Evolutionary conservation across 2,888 invertebrate species (phyloP).

Genomic region (Branchellion lobata): DNA sequence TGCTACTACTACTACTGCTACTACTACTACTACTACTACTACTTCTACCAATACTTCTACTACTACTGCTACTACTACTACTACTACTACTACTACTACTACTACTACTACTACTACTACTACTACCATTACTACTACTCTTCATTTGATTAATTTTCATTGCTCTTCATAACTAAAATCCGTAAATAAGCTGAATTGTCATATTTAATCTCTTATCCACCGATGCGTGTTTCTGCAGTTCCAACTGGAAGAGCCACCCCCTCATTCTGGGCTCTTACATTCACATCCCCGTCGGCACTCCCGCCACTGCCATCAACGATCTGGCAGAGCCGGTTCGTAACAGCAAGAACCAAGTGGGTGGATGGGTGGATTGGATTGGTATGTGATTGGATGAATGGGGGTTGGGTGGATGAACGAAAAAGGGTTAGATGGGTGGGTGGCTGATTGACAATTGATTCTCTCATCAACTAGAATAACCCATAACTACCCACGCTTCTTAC

Average conservation of each 20-base stretch:
- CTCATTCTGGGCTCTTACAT: constrained; percentile 81
- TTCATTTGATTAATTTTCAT: not conserved
- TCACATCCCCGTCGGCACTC: constrained; percentile 80
- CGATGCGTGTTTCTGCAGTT: constrained; percentile 70
- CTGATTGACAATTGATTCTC: not conserved
- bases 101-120: not conserved
- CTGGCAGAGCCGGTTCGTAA: constrained; percentile 75
- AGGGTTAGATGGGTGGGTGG: too few species aligned
- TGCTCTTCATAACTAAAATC: not conserved
- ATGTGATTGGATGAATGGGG: not conserved
- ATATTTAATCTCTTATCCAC: too few species aligned
- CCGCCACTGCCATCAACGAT: constrained; percentile 78
- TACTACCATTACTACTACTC: not conserved
- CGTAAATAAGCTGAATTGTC: too few species aligned
- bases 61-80: not conserved
- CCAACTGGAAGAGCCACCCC: constrained; percentile 82
- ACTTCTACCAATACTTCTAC: too few species aligned
- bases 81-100: not conserved
- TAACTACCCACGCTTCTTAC: not conserved
- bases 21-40: not conserved
- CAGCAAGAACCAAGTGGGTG: constrained; percentile 29
- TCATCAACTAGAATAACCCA: not conserved
- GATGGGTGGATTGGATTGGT: too few species aligned
- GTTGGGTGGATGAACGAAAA: too few species aligned
- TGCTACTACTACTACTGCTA: not conserved